A percentile compares a stretch with the other conserved stretches of the same genome.
phyloP scores from a whole-genome alignment of 2,888 invertebrate genomes.

The Hypselothyrea guttata region DNA sequence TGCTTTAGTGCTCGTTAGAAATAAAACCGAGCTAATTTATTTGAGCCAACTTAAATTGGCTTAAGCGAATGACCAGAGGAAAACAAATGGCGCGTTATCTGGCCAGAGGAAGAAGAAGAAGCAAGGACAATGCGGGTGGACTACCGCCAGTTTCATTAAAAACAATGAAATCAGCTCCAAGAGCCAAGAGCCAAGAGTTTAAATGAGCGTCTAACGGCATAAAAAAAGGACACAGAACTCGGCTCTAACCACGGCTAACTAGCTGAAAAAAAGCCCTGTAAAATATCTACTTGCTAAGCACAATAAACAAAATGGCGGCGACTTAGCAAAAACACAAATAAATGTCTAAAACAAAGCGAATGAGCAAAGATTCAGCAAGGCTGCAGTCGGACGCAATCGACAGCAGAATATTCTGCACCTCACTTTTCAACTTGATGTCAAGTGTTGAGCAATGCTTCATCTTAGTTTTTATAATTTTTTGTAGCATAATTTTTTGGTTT shows the following conservation, averaged over 20 bases:
- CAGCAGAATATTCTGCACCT: too few relatives aligned
- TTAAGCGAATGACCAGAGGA: constrained; percentile 72
- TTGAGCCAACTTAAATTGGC: constrained; percentile 74
- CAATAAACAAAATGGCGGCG: constrained; percentile 73
- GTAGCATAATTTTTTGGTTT: too few relatives aligned
- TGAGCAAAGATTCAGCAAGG: too few relatives aligned
- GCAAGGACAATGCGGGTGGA: constrained; percentile 58
- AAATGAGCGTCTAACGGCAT: constrained; percentile 70
- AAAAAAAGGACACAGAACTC: constrained; percentile 29
- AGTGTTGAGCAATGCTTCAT: too few relatives aligned
- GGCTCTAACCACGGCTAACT: constrained; percentile 36
- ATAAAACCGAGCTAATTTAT: constrained; percentile 71
- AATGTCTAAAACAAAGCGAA: constrained; percentile 8
- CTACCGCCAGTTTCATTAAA: constrained; percentile 74
- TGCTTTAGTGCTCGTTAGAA: constrained; percentile 56
- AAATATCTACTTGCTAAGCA: constrained; percentile 67
- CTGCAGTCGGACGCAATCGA: too few relatives aligned
- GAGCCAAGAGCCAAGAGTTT: constrained; percentile 73
- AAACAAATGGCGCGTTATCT: constrained; percentile 74
- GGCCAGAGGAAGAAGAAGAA: constrained; percentile 6
- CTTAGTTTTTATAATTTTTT: too few relatives aligned
- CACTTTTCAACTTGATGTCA: too few relatives aligned
- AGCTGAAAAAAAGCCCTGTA: constrained; percentile 44
- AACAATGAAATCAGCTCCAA: constrained; percentile 76
- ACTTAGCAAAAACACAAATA: constrained; percentile 18